Conservation (phyloP, 1,140 invertebrate genomes). For the Diachasmimorpha longicaudata region DNA sequence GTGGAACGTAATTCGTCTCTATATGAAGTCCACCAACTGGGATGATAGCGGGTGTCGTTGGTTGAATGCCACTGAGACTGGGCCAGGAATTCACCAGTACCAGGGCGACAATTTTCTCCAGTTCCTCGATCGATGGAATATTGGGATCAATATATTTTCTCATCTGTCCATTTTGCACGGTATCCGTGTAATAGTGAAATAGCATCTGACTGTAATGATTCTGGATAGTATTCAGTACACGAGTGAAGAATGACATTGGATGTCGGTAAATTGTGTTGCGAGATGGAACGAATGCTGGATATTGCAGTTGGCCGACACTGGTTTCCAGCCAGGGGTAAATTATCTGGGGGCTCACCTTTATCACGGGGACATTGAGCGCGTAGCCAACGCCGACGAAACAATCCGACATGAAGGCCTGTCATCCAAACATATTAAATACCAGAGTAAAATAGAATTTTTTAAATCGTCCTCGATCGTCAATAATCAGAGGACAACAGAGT, state of each 20-base stretch:
- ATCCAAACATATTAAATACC: not conserved
- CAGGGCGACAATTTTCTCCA: slow-evolving; percentile 55
- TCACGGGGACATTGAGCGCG: slow-evolving; percentile 31
- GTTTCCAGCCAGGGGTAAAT: slow-evolving; percentile 32
- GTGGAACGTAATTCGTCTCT: slow-evolving; percentile 32
- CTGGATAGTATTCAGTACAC: slow-evolving; percentile 39
- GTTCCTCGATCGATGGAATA: slow-evolving; percentile 66
- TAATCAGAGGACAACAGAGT: too few species aligned
- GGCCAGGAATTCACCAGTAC: slow-evolving; percentile 56
- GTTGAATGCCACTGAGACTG: slow-evolving; percentile 49
- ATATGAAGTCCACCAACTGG: slow-evolving; percentile 59
- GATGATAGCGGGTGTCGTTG: slow-evolving; percentile 50
- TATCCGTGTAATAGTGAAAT: slow-evolving; percentile 28
- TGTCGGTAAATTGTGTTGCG: slow-evolving; percentile 37
- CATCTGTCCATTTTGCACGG: slow-evolving; percentile 48
- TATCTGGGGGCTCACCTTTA: slow-evolving; percentile 27
- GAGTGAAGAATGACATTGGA: slow-evolving; percentile 43
- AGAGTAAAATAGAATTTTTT: too few species aligned
- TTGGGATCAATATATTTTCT: slow-evolving; percentile 65
- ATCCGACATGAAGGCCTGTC: slow-evolving; percentile 35
- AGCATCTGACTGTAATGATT: slow-evolving; percentile 4
- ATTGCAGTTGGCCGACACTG: slow-evolving; percentile 34
- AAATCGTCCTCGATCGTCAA: too few species aligned
- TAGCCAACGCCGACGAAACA: slow-evolving; percentile 33
- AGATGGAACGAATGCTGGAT: slow-evolving; percentile 43